Conservation (phyloP, 2,113 vertebrate genomes). For the Tragelaphus strepsiceros region DNA sequence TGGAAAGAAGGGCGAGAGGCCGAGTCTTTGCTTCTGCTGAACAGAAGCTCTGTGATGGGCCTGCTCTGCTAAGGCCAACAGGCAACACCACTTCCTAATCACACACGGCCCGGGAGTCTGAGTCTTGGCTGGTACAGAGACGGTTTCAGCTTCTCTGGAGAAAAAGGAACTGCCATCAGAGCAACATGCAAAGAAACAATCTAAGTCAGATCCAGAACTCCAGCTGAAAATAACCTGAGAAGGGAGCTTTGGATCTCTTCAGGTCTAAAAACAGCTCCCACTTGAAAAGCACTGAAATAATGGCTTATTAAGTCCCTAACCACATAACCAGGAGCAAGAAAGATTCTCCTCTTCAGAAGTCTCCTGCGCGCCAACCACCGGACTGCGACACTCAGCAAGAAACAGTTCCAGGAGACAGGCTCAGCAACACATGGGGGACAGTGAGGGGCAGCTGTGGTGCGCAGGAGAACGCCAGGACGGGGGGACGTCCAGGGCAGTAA, state of each 20-base stretch:
- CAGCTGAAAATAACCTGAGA: background rate
- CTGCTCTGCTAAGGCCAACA: background rate
- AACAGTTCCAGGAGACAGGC: rapidly evolving
- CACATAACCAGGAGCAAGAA: background rate
- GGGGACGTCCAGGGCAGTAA: background rate
- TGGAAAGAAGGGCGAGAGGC: slow-evolving; percentile 73
- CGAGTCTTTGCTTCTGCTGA: slow-evolving; percentile 17
- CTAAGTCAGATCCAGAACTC: background rate
- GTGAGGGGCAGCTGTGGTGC: rapidly evolving
- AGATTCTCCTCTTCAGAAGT: background rate
- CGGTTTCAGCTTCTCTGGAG: background rate
- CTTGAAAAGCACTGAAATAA: background rate
- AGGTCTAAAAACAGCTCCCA: background rate
- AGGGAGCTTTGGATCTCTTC: background rate
- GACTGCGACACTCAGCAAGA: background rate
- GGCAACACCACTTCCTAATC: background rate
- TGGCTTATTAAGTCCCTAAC: background rate
- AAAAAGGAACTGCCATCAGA: background rate
- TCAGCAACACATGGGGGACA: background rate
- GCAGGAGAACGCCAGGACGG: background rate
- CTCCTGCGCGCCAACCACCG: background rate
- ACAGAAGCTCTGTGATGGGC: background rate
- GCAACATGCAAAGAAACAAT: background rate
- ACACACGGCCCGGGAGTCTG: background rate
- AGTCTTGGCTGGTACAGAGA: background rate